Evolutionary conservation across 1,140 invertebrate species (phyloP).

Genomic region (Macrotrachela quadricornifera): DNA sequence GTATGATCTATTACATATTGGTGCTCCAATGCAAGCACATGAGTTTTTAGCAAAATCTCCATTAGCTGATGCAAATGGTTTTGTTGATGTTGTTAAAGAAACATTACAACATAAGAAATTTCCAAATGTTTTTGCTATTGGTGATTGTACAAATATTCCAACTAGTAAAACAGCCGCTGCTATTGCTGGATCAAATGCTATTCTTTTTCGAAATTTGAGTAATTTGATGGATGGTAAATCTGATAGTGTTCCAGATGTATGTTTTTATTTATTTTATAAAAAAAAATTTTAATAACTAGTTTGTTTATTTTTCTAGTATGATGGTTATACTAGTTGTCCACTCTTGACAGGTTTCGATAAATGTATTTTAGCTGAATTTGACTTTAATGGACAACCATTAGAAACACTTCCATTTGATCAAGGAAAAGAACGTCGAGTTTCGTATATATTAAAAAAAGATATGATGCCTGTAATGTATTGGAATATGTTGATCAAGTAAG

Average conservation of each 20-base stretch:
- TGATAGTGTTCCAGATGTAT: not conserved
- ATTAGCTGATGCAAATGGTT: slow-evolving; percentile 38
- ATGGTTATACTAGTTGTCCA: slow-evolving; percentile 90
- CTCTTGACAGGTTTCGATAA: slow-evolving; percentile 55
- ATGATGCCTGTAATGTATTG: slow-evolving; percentile 76
- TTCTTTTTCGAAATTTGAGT: slow-evolving; percentile 7
- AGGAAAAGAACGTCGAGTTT: slow-evolving; percentile 49
- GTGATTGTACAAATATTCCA: slow-evolving; percentile 69
- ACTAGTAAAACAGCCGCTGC: slow-evolving; percentile 91
- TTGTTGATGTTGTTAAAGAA: slow-evolving; percentile 49
- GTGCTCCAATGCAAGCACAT: not conserved
- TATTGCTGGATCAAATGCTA: slow-evolving; percentile 40
- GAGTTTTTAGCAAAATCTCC: not conserved
- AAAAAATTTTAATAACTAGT: not conserved
- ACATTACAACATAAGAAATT: slow-evolving; percentile 59
- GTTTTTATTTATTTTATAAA: not conserved
- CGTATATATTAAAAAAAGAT: slow-evolving; percentile 66
- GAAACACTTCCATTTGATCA: slow-evolving; percentile 86
- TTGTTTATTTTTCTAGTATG: slow-evolving; percentile 36
- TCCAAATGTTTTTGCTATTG: slow-evolving; percentile 71
- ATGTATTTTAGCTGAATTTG: slow-evolving; percentile 83
- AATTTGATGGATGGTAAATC: not conserved
- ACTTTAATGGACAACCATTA: slow-evolving; percentile 56
- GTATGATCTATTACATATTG: slow-evolving; percentile 67
- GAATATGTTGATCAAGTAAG: slow-evolving; percentile 56